Evolutionary conservation across 2,888 invertebrate genomes (phyloP).

Genomic region (Liodrosophila aerea): DNA sequence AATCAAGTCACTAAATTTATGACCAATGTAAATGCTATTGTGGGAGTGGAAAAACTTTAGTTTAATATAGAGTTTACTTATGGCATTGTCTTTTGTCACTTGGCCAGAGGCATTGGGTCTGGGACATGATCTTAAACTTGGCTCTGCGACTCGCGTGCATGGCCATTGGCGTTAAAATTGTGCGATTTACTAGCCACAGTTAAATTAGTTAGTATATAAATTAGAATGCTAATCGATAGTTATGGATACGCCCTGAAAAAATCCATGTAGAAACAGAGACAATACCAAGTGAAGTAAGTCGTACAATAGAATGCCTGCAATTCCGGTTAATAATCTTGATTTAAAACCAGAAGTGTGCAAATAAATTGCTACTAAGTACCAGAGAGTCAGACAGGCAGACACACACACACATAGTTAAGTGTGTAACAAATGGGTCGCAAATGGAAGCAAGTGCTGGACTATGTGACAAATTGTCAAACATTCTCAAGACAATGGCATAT

Average conservation of each 20-base stretch:
- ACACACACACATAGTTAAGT: slow-evolving; percentile 37
- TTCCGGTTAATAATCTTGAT: slow-evolving; percentile 79
- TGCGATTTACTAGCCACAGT: slow-evolving; percentile 24
- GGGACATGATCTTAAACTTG: slow-evolving; percentile 58
- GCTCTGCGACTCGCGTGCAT: slow-evolving; percentile 59
- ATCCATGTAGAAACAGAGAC: slow-evolving; percentile 13
- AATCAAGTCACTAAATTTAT: too few species aligned
- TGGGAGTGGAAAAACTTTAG: slow-evolving; percentile 25
- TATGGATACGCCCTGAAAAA: slow-evolving; percentile 70
- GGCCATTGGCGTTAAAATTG: slow-evolving; percentile 66
- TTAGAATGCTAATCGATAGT: slow-evolving; percentile 76
- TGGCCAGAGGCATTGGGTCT: slow-evolving; percentile 20
- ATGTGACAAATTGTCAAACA: slow-evolving; percentile 74
- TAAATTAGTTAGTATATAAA: slow-evolving; percentile 67
- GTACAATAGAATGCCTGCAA: slow-evolving; percentile 52
- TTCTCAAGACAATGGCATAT: slow-evolving; percentile 42
- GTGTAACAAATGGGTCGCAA: slow-evolving; percentile 69
- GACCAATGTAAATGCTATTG: slow-evolving; percentile 8
- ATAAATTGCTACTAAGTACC: slow-evolving; percentile 71
- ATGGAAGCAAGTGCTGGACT: slow-evolving; percentile 37
- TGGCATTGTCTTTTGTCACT: slow-evolving; percentile 32
- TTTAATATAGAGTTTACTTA: slow-evolving; percentile 4
- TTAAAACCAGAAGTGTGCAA: slow-evolving; percentile 74
- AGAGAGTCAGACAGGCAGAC: neutral
- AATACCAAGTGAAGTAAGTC: slow-evolving; percentile 16